Evolutionary conservation across 2,797 vertebrate genomes (phyloP).

Genomic region (Macropus fuliginosus): DNA sequence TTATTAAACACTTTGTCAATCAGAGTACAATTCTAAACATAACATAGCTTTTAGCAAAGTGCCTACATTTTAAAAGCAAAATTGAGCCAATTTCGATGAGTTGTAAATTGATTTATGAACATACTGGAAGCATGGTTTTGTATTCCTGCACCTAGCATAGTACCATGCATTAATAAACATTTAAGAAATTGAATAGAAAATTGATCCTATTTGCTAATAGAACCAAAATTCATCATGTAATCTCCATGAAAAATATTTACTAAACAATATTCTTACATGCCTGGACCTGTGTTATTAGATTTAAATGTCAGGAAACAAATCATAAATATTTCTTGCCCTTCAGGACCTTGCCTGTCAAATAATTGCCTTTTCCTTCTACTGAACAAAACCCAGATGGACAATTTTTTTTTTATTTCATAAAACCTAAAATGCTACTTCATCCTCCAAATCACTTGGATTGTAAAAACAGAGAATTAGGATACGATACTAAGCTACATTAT

Average conservation of each 20-base stretch:
- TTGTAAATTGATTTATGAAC: neutral
- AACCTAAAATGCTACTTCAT: neutral
- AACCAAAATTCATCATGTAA: neutral
- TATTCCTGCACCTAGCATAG: neutral
- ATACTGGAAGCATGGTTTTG: neutral
- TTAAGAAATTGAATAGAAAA: neutral
- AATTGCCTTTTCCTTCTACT: neutral
- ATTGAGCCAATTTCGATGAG: neutral
- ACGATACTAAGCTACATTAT: neutral
- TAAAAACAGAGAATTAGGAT: neutral
- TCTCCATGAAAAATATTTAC: neutral
- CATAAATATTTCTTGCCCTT: neutral
- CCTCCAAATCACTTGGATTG: neutral
- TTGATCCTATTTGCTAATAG: neutral
- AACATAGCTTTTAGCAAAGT: conserved; percentile 6
- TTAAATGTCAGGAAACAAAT: neutral
- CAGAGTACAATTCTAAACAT: conserved; percentile 5
- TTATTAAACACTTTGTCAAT: neutral
- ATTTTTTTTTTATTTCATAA: conserved; percentile 13
- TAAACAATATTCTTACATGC: neutral
- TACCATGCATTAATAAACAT: neutral
- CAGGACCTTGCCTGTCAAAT: neutral
- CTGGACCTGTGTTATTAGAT: neutral
- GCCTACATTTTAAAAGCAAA: neutral
- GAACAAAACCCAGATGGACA: neutral